Conservation (phyloP, 2,113 vertebrate genomes). For the Corythornis cristatus region DNA sequence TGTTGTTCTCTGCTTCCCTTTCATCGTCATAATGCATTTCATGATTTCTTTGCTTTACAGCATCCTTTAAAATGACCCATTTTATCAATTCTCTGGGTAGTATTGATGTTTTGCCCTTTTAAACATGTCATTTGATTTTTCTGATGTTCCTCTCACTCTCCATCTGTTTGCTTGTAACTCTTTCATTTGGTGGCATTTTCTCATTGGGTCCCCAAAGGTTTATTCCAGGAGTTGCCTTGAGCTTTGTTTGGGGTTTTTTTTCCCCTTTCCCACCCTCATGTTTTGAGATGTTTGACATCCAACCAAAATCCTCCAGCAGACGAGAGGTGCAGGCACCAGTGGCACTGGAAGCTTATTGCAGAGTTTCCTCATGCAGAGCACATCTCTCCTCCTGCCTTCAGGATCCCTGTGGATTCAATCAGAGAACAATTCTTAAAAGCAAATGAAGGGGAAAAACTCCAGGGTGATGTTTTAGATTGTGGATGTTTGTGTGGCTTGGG, state of each 20-base stretch:
- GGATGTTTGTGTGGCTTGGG: conserved; percentile 27
- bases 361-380: conserved; percentile 36
- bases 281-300: conserved; percentile 45
- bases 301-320: not conserved
- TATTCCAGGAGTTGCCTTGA: conserved; percentile 58
- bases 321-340: not conserved
- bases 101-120: conserved; percentile 81
- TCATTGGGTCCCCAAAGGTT: conserved; percentile 64
- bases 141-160: conserved; percentile 73
- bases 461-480: not conserved
- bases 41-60: conserved; percentile 73
- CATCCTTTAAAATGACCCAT: conserved; percentile 73
- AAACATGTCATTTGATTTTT: conserved; percentile 82
- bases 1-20: not conserved
- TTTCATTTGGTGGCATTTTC: conserved; percentile 73
- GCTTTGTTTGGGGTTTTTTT: not conserved
- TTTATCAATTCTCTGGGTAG: conserved; percentile 74
- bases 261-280: not conserved
- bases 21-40: conserved; percentile 66
- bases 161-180: conserved; percentile 69
- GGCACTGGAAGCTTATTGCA: not conserved
- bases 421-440: conserved; percentile 60
- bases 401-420: conserved; percentile 59
- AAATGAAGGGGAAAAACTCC: not conserved
- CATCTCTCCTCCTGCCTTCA: conserved; percentile 11